A percentile compares a stretch with the other conserved stretches of the same genome.
phyloP scores from a whole-genome alignment of 2,113 vertebrate genomes.

The Neodontobutis hainanensis region DNA sequence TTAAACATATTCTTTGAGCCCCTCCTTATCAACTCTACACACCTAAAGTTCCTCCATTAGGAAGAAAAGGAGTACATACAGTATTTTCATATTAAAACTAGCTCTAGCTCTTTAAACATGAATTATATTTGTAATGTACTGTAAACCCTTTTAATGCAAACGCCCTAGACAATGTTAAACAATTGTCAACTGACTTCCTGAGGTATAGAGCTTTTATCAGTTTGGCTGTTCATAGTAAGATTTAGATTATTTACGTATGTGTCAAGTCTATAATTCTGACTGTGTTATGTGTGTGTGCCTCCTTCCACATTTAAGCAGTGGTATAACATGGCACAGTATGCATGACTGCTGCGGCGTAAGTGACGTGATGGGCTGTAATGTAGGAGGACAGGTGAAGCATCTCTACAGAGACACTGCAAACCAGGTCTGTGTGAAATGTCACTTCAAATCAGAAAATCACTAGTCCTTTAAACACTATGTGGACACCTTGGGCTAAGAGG shows the following conservation, averaged over 20 bases:
- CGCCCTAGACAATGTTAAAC: too few relatives aligned
- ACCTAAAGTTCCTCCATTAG: not conserved
- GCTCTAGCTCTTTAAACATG: too few relatives aligned
- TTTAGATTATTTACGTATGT: too few relatives aligned
- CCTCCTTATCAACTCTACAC: constrained; percentile 2
- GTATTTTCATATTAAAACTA: too few relatives aligned
- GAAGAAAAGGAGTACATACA: too few relatives aligned
- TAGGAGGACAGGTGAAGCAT: constrained; percentile 54
- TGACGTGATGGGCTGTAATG: constrained; percentile 50
- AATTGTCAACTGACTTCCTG: too few relatives aligned
- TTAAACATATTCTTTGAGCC: not conserved
- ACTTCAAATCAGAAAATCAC: constrained; percentile 53
- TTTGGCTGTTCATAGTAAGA: too few relatives aligned
- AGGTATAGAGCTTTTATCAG: too few relatives aligned
- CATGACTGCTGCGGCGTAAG: constrained; percentile 7
- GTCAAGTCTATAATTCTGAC: too few relatives aligned
- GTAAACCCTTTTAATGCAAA: too few relatives aligned
- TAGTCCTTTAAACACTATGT: constrained; percentile 11
- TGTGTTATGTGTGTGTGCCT: too few relatives aligned
- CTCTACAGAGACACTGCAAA: constrained; percentile 31
- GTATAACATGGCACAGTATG: constrained; percentile 3
- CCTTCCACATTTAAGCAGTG: not conserved
- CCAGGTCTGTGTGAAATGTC: constrained; percentile 68
- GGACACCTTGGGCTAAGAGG: not conserved
- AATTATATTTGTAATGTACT: too few relatives aligned